Conservation (phyloP, 2,113 vertebrate genomes). For the Aldabrachelys gigantea region DNA sequence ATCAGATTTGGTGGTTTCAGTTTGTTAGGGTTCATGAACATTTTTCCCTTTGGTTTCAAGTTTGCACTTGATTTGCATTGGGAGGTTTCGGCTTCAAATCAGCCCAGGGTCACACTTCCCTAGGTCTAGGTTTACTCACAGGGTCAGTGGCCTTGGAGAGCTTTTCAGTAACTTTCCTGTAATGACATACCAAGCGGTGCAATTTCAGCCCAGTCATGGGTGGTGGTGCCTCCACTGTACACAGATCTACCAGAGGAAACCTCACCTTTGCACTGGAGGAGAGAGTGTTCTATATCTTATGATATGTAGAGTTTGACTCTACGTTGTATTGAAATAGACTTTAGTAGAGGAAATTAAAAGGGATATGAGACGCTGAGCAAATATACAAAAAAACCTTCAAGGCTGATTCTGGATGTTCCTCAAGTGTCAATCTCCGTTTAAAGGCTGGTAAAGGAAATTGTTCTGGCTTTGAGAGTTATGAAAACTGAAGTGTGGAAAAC, state of each 20-base stretch:
- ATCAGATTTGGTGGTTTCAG: background rate
- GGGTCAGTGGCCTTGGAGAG: background rate
- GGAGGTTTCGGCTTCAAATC: background rate
- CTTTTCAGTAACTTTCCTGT: background rate
- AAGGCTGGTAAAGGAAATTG: conserved; percentile 61
- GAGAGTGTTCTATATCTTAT: background rate
- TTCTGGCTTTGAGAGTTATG: conserved; percentile 59
- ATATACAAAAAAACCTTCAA: conserved; percentile 27
- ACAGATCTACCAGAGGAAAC: background rate
- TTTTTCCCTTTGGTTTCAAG: background rate
- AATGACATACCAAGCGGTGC: background rate
- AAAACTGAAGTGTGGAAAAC: conserved; percentile 56
- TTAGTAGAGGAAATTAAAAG: conserved; percentile 9
- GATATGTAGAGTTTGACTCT: background rate
- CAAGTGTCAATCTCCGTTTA: conserved; percentile 60
- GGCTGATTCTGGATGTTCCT: background rate
- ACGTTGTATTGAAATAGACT: background rate
- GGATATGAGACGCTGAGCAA: conserved; percentile 54
- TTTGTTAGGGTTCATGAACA: background rate
- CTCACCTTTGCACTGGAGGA: background rate
- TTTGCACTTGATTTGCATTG: background rate
- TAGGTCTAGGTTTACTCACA: rapidly evolving
- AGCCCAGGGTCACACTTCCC: background rate
- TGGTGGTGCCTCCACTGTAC: background rate
- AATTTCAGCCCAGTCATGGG: background rate